phyloP scores from a whole-genome alignment of 2,113 vertebrate genomes.

The Melospiza melodia region DNA sequence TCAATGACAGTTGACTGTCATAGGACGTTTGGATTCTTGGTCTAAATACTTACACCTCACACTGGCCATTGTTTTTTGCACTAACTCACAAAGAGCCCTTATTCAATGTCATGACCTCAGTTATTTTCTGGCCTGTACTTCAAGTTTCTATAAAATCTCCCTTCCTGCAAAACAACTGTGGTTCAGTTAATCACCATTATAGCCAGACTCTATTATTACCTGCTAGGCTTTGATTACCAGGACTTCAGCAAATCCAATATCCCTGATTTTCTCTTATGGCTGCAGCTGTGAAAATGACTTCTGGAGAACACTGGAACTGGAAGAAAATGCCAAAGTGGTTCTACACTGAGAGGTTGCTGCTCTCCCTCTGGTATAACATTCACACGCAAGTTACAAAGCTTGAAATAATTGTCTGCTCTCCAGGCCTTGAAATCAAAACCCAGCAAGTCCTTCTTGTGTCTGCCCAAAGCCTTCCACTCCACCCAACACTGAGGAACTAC shows the following conservation, averaged over 20 bases:
- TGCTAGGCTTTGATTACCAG: conserved; percentile 39
- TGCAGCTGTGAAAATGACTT: conserved; percentile 35
- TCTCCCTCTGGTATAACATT: background rate
- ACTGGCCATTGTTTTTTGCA: background rate
- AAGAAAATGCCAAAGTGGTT: conserved; percentile 1
- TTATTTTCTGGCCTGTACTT: background rate
- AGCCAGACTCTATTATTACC: conserved; percentile 7
- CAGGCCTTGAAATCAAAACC: background rate
- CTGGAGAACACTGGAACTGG: background rate
- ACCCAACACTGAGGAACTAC: background rate
- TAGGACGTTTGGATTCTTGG: background rate
- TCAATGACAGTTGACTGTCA: background rate
- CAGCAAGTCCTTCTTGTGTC: background rate
- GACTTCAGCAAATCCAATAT: conserved; percentile 33
- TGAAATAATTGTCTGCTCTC: background rate
- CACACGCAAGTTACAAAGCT: background rate
- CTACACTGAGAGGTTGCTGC: background rate
- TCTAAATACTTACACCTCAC: background rate
- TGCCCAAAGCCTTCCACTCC: background rate
- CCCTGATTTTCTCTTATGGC: background rate
- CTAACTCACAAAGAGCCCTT: background rate
- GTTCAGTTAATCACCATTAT: conserved; percentile 11
- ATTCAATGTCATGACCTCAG: background rate
- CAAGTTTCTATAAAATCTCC: conserved; percentile 3
- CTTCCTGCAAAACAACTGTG: conserved; percentile 1